These are phyloP conservation scores for Tenualosa ilisha DNA, from an alignment of 2,797 vertebrate genomes.

Conservation along the genomic window DNA sequence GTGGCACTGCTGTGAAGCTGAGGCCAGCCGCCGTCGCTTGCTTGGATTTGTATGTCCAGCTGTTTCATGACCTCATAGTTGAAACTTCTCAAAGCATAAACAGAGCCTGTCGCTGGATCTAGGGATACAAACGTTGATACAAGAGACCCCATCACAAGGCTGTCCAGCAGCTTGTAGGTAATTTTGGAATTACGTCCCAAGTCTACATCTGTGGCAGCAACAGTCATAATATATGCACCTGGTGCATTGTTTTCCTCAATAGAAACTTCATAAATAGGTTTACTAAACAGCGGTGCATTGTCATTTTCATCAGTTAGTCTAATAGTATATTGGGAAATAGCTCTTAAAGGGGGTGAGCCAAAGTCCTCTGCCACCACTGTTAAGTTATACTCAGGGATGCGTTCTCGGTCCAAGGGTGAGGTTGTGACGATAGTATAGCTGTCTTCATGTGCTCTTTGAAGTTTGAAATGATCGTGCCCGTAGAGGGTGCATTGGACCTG, in stretches of 20 bases:
- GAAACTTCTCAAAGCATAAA: conserved; percentile 92
- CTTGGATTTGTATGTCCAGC: conserved; percentile 86
- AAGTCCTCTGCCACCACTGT: conserved; percentile 91
- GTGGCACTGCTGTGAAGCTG: conserved; percentile 87
- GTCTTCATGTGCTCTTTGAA: conserved; percentile 88
- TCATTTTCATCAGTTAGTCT: conserved; percentile 90
- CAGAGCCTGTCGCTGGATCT: conserved; percentile 87
- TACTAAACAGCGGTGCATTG: conserved; percentile 84
- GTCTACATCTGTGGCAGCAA: conserved; percentile 83
- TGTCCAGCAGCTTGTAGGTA: conserved; percentile 85
- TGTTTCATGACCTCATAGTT: conserved; percentile 90
- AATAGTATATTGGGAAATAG: conserved; percentile 81
- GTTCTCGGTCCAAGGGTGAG: conserved; percentile 80
- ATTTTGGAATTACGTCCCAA: conserved; percentile 87
- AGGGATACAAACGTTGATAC: conserved; percentile 90
- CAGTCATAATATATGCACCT: conserved; percentile 86
- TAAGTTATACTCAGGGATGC: conserved; percentile 88
- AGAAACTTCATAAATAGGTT: conserved; percentile 82
- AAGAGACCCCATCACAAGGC: conserved; percentile 81
- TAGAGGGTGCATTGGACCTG: conserved; percentile 88
- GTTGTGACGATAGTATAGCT: conserved; percentile 93
- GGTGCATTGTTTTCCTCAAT: conserved; percentile 89
- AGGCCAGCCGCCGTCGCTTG: conserved; percentile 87
- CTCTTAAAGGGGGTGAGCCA: conserved; percentile 84
- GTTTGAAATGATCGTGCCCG: conserved; percentile 87